A percentile compares a stretch with the other conserved stretches of the same genome.
Conservation (phyloP, 1,140 invertebrate species). For the Lethocerus indicus region DNA sequence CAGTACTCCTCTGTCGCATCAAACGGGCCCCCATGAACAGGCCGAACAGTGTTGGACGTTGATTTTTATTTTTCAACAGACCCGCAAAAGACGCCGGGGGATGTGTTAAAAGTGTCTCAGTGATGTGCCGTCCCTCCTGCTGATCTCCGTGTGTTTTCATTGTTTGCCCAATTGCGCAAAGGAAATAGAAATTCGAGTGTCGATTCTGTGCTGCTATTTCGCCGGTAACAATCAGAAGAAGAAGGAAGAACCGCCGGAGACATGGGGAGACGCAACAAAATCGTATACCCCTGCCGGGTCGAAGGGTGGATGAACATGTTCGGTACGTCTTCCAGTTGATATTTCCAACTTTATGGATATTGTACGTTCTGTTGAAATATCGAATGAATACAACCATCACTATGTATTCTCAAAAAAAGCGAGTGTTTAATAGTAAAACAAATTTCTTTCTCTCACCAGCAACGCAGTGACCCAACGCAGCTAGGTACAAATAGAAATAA, state of each 20-base stretch:
- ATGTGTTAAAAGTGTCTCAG: background rate
- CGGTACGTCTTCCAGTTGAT: slow-evolving; percentile 39
- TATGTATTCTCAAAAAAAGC: no score
- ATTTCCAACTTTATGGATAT: no score
- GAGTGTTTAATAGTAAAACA: no score
- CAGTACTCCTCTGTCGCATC: no score
- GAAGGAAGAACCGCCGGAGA: background rate
- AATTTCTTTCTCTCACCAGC: no score
- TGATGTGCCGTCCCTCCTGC: background rate
- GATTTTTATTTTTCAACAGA: no score
- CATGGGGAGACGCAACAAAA: slow-evolving; percentile 23
- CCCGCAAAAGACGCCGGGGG: background rate
- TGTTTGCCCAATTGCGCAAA: background rate
- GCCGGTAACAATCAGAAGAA: background rate
- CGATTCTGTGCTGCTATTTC: background rate
- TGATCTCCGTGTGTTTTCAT: background rate
- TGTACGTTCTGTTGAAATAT: no score
- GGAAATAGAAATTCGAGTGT: background rate
- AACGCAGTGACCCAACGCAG: no score
- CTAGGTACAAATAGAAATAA: no score
- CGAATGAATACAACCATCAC: no score
- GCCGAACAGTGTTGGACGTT: no score
- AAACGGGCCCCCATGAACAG: no score
- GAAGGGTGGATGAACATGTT: slow-evolving; percentile 54
- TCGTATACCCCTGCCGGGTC: slow-evolving; percentile 44